phyloP scores from a whole-genome alignment of 2,113 vertebrate species.

The Vombatus ursinus region DNA sequence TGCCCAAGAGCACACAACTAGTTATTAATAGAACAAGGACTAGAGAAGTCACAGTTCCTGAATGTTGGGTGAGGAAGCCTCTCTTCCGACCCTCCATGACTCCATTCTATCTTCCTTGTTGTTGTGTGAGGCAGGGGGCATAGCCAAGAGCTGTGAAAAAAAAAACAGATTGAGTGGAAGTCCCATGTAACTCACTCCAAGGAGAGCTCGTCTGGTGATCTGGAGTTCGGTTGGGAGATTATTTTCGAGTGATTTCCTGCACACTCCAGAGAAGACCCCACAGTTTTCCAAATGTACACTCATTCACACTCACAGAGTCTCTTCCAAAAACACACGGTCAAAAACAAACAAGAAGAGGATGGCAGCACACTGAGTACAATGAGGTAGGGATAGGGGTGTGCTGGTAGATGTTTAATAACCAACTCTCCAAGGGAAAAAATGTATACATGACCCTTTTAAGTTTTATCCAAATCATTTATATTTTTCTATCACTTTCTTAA shows the following conservation, averaged over 20 bases:
- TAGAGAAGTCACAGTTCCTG: neutral
- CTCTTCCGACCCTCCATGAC: neutral
- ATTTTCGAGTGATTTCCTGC: neutral
- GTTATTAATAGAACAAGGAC: neutral
- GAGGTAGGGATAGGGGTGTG: neutral
- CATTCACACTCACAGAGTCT: neutral
- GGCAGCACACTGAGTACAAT: neutral
- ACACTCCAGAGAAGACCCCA: neutral
- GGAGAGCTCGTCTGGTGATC: neutral
- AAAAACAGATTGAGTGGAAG: neutral
- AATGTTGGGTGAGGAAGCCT: neutral
- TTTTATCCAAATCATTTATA: neutral
- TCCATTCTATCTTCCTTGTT: neutral
- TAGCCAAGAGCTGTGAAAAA: neutral
- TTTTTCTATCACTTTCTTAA: neutral
- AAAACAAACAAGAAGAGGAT: neutral
- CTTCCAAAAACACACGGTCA: neutral
- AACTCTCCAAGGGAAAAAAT: neutral
- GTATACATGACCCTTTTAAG: neutral
- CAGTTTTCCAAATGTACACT: neutral
- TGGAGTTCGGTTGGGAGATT: neutral
- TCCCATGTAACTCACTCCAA: neutral
- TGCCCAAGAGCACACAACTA: neutral
- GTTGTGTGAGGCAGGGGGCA: neutral
- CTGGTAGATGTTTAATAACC: neutral